A percentile compares a stretch with the other conserved stretches of the same genome.
Conservation (phyloP, 2,888 invertebrate genomes). For the Labia minor region DNA sequence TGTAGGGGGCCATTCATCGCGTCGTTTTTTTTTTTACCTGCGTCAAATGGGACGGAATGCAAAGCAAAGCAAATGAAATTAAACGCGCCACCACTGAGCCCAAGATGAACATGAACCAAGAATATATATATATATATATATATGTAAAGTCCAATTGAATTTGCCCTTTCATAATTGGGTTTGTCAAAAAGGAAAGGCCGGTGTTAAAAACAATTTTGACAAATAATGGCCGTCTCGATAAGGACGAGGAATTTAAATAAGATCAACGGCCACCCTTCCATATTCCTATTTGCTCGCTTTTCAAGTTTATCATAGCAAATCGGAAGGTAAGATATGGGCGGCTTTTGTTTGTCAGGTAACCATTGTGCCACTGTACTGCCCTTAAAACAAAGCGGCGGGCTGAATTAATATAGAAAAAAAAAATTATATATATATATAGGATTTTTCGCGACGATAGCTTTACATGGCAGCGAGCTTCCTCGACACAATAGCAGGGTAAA, state of each 20-base stretch:
- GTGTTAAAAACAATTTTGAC: not conserved
- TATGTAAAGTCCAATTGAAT: not conserved
- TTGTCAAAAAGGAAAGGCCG: not conserved
- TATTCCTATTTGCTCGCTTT: not conserved
- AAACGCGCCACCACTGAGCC: not conserved
- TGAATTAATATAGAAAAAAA: not conserved
- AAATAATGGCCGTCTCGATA: too few species aligned
- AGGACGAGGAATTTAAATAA: too few species aligned
- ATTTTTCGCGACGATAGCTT: not conserved
- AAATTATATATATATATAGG: too few species aligned
- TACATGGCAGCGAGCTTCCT: not conserved
- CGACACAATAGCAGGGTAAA: not conserved
- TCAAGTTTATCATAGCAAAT: not conserved
- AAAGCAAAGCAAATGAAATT: not conserved
- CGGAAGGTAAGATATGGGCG: not conserved
- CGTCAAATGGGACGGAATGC: not conserved
- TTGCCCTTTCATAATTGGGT: not conserved
- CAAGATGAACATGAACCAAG: not conserved
- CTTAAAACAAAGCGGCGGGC: not conserved
- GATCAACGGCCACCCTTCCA: too few species aligned
- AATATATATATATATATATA: not conserved
- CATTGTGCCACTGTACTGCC: not conserved
- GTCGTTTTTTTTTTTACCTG: not conserved
- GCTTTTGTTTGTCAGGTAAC: not conserved
- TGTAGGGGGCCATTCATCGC: not conserved